These are phyloP conservation scores for Pseudopodoces humilis DNA, from an alignment of 2,113 vertebrate genomes.

Conservation along the genomic window DNA sequence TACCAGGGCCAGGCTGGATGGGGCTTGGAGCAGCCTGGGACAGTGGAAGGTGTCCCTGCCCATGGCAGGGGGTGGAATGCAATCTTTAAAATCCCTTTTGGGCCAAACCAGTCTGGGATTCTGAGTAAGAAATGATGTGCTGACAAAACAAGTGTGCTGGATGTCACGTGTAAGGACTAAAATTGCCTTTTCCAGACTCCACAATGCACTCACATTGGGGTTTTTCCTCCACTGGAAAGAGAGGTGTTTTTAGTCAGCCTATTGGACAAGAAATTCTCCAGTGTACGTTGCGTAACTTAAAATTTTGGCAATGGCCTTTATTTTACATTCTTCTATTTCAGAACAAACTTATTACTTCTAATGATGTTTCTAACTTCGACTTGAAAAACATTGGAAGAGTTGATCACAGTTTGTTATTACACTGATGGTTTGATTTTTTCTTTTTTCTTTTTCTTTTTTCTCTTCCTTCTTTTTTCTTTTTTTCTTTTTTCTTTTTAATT, in stretches of 20 bases:
- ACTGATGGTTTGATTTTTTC: not conserved
- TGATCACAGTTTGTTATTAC: not conserved
- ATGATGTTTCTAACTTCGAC: not conserved
- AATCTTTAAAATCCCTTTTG: not conserved
- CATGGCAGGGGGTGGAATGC: accelerated
- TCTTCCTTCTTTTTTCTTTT: too few relatives aligned
- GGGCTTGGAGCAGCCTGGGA: not conserved
- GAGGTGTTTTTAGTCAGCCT: not conserved
- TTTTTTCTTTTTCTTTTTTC: too few relatives aligned
- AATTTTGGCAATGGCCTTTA: not conserved
- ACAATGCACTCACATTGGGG: accelerated
- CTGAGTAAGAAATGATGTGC: not conserved
- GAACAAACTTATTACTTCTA: not conserved
- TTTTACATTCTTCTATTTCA: not conserved
- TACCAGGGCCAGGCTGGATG: accelerated
- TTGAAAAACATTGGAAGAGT: not conserved
- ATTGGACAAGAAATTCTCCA: not conserved
- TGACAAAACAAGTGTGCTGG: not conserved
- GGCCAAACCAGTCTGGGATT: not conserved
- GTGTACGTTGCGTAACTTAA: accelerated
- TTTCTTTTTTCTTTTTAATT: too few relatives aligned
- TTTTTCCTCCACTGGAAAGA: not conserved
- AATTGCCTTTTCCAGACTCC: not conserved
- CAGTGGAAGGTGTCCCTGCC: not conserved
- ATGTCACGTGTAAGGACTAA: not conserved